Evolutionary conservation across 2,113 vertebrate species (phyloP).

Genomic region (Gavia stellata): DNA sequence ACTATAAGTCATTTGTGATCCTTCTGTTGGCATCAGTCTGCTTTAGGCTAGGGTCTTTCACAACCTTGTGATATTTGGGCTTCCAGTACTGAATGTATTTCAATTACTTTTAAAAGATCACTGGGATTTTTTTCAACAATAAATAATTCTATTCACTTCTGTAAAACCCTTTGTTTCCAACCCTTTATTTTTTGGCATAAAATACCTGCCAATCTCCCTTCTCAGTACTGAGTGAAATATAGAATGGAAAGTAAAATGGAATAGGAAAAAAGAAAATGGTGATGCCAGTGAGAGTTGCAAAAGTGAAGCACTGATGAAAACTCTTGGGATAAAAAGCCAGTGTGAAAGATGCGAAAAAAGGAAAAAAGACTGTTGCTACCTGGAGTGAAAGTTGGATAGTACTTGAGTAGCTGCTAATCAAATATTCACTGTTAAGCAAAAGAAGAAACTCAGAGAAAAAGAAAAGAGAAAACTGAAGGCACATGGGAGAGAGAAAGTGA

Average conservation of each 20-base stretch:
- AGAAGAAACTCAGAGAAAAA: neutral
- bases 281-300: neutral
- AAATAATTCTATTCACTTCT: neutral
- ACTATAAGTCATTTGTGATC: slow-evolving; percentile 48
- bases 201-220: neutral
- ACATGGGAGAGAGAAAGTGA: neutral
- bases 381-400: neutral
- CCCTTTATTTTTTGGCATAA: neutral
- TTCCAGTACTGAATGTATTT: slow-evolving; percentile 21
- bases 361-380: neutral
- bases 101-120: slow-evolving; percentile 52
- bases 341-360: neutral
- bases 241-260: neutral
- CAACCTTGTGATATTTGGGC: slow-evolving; percentile 10
- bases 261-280: neutral
- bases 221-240: neutral
- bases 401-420: slow-evolving; percentile 20
- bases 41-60: slow-evolving; percentile 41
- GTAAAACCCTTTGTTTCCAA: slow-evolving; percentile 31
- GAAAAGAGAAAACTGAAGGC: neutral
- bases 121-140: neutral
- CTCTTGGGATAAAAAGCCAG: neutral
- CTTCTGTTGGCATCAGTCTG: slow-evolving; percentile 26
- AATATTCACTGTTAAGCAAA: slow-evolving; percentile 42
- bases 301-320: slow-evolving; percentile 11